phyloP scores from a whole-genome alignment of 1,140 invertebrate genomes.

The Pantala flavescens region DNA sequence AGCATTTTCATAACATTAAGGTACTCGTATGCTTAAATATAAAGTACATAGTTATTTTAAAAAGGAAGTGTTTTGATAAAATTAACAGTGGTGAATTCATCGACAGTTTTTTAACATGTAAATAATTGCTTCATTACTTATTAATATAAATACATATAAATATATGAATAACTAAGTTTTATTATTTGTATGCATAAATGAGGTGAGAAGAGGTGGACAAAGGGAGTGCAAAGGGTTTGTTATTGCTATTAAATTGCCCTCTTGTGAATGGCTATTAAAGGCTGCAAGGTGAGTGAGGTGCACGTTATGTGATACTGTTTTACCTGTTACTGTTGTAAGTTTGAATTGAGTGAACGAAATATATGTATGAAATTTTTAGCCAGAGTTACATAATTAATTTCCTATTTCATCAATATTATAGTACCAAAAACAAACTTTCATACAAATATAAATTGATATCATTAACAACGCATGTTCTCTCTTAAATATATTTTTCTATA shows the following conservation, averaged over 20 bases:
- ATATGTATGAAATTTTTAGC: constrained; percentile 8
- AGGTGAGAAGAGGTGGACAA: background rate
- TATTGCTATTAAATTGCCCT: background rate
- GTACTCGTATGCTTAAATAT: background rate
- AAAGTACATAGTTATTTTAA: background rate
- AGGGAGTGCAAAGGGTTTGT: background rate
- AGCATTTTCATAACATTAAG: background rate
- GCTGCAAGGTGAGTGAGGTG: constrained; percentile 2
- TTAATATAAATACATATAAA: background rate
- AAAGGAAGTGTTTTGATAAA: constrained; percentile 7
- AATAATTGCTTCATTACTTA: background rate
- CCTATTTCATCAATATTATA: too few relatives aligned
- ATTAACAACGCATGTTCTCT: too few relatives aligned
- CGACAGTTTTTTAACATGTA: background rate
- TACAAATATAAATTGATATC: too few relatives aligned
- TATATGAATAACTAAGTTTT: background rate
- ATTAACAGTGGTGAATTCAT: background rate
- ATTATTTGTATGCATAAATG: background rate
- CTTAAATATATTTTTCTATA: too few relatives aligned
- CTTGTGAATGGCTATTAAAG: background rate
- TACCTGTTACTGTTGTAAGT: constrained; percentile 9
- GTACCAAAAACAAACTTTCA: too few relatives aligned
- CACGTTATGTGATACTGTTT: constrained; percentile 9
- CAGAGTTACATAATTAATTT: background rate
- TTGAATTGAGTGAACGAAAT: constrained; percentile 7